Evolutionary conservation across 2,113 vertebrate species (phyloP).

Genomic region (Odontesthes bonariensis): DNA sequence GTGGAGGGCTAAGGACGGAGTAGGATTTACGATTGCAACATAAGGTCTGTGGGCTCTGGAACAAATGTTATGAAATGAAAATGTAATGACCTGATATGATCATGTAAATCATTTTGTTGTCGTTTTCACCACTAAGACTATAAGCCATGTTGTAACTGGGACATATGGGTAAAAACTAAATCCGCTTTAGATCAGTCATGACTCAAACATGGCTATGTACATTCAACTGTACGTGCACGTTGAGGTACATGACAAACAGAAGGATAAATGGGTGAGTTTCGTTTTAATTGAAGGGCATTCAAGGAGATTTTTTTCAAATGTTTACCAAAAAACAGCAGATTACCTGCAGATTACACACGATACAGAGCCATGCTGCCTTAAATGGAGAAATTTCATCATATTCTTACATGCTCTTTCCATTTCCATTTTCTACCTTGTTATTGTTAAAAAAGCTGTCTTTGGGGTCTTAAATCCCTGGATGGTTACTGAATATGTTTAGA

Average conservation of each 20-base stretch:
- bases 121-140: slow-evolving; percentile 52
- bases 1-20: background rate
- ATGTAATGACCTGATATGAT: slow-evolving; percentile 43
- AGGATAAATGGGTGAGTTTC: background rate
- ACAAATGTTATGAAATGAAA: slow-evolving; percentile 47
- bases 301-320: background rate
- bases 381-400: background rate
- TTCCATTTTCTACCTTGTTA: slow-evolving; percentile 3
- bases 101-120: slow-evolving; percentile 56
- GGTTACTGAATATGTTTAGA: background rate
- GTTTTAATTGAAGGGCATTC: background rate
- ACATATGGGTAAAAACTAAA: slow-evolving; percentile 66
- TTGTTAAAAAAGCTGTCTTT: background rate
- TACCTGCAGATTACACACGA: background rate
- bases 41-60: slow-evolving; percentile 15
- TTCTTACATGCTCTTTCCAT: background rate
- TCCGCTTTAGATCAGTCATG: slow-evolving; percentile 43
- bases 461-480: background rate
- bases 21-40: slow-evolving; percentile 34
- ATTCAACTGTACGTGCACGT: background rate
- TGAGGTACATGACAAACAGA: background rate
- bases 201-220: slow-evolving; percentile 5
- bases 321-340: background rate
- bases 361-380: background rate
- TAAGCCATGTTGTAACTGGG: slow-evolving; percentile 68